Conservation (phyloP, 2,113 vertebrate species). For the Carlito syrichta region DNA sequence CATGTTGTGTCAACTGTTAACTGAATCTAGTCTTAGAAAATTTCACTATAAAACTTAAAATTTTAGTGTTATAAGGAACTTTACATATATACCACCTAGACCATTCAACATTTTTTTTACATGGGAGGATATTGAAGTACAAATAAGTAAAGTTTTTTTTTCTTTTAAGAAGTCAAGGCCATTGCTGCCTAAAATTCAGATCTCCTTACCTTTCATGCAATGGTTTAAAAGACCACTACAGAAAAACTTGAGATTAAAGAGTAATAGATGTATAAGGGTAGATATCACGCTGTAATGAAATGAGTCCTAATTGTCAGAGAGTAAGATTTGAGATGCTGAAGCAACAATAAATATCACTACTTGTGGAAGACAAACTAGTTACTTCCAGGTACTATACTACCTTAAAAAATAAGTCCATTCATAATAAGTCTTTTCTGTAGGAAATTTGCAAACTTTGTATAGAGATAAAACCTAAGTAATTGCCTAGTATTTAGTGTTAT, state of each 20-base stretch:
- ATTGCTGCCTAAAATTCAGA: neutral
- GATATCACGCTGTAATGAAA: neutral
- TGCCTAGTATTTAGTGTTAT: neutral
- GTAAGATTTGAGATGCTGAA: neutral
- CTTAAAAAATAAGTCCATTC: neutral
- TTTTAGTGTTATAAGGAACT: neutral
- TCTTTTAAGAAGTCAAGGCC: neutral
- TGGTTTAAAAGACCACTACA: neutral
- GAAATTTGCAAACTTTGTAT: constrained; percentile 22
- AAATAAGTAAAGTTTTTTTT: neutral
- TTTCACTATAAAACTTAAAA: neutral
- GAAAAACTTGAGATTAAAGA: neutral
- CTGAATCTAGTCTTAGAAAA: neutral
- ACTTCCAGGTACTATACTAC: neutral
- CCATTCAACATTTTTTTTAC: neutral
- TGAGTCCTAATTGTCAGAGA: neutral
- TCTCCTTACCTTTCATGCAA: neutral
- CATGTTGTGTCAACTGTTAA: neutral
- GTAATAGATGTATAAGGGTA: neutral
- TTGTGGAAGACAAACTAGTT: neutral
- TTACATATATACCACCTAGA: neutral
- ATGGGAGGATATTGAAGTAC: neutral
- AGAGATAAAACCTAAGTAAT: constrained; percentile 2
- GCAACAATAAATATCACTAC: neutral
- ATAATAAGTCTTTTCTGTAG: neutral